phyloP scores from a whole-genome alignment of 2,113 vertebrate species.

The Tupaia tana region DNA sequence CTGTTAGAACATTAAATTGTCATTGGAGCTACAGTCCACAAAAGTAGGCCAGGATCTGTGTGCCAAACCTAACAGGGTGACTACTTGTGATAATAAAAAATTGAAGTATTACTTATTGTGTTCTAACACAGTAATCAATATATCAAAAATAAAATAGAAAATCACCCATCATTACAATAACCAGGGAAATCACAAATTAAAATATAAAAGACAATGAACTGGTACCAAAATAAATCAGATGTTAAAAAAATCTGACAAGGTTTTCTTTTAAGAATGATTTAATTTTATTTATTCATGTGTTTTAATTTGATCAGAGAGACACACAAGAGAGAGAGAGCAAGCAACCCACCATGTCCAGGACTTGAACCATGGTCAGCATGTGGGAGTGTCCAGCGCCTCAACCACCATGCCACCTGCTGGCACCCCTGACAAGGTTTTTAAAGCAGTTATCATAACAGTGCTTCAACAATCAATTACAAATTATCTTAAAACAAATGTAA shows the following conservation, averaged over 20 bases:
- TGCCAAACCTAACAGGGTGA: background rate
- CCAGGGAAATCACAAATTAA: background rate
- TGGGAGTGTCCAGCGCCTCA: too few relatives aligned
- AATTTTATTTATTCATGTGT: too few relatives aligned
- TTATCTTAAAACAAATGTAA: conserved; percentile 16
- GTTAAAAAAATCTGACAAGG: background rate
- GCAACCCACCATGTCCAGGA: too few relatives aligned
- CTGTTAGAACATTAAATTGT: conserved; percentile 38
- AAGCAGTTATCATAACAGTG: background rate
- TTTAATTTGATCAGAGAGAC: too few relatives aligned
- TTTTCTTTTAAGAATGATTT: background rate
- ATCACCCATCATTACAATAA: background rate
- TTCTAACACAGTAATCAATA: conserved; percentile 24
- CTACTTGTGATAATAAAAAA: background rate
- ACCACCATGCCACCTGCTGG: too few relatives aligned
- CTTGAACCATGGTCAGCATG: too few relatives aligned
- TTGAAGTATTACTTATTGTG: background rate
- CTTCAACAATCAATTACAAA: background rate
- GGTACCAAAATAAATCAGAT: background rate
- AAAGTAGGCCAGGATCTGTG: background rate
- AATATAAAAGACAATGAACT: background rate
- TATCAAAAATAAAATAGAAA: conserved; percentile 1
- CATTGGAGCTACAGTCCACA: background rate
- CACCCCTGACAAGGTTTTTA: conserved; percentile 8
- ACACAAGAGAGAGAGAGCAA: too few relatives aligned